Evolutionary conservation across 1,140 invertebrate genomes (phyloP), one percentile per base, ranked within the genome.

Genomic region (Cydia pomonella): DNA sequence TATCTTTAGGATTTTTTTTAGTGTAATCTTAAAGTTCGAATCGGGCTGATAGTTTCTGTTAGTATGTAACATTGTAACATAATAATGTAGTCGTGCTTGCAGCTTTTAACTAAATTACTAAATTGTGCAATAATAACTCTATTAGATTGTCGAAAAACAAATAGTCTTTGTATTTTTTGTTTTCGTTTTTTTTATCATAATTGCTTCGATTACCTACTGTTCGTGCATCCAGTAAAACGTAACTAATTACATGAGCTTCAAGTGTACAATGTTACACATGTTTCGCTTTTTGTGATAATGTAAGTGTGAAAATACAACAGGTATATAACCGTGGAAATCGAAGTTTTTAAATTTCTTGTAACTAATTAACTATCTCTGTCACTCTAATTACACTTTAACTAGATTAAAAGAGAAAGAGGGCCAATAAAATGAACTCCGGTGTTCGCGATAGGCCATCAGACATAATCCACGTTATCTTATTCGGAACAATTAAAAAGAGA

Each of bases 111-210:
- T 69, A 33, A 66, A 66, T 18, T n/a, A 66, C 64, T 41, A 38
- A 69, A 69, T 69, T 69, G 29, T 69, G 29, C 64, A 33, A 18
- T 69, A 69, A 69, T 69, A 69, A 33, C 64, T 69, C 64, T 69
- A 38, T 33, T 69, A 12, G 29, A 13, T 69, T 21, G 16, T 69
- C 33, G 12, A 69, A 41, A 69, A 41, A 21, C 64, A 38, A 69
- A 41, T 69, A 69, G 16, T 6, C 63, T 69, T 10, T 69, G 33
- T 33, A 69, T 33, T 69, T 41, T 41, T 38, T 29, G 21, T 69
- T 38, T 59, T 59, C 53, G 21, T 16, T 50, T 50, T 4, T 50
- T 50, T 50, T 18, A 50, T 21, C 53, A 23, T 59, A 59, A 59
- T 59, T 59, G 53, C 53, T 23, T 59, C 53, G 53, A 59, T 59